Percentiles rank a stretch among this genome's conserved stretches.
These are phyloP conservation scores for Neosilurus mollespiculum DNA, from an alignment of 2,797 vertebrate species.

Conservation along the genomic window DNA sequence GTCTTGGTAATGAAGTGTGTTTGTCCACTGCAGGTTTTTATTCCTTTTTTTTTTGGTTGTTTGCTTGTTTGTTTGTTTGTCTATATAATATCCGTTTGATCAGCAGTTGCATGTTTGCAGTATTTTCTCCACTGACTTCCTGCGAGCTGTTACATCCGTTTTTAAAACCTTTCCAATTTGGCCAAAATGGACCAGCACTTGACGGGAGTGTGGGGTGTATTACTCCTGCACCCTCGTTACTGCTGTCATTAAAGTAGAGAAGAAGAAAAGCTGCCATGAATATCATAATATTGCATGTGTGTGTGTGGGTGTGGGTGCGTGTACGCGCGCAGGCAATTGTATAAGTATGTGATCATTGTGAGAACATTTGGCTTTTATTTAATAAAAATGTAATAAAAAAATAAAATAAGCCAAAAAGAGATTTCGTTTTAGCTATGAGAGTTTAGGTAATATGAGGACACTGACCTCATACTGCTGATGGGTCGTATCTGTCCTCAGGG, in stretches of 20 bases:
- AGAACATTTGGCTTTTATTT: constrained; percentile 22
- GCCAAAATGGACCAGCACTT: neutral
- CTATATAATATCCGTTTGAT: neutral
- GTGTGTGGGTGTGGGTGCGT: constrained; percentile 7
- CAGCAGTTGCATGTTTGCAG: neutral
- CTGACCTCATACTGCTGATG: constrained; percentile 12
- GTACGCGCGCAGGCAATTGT: neutral
- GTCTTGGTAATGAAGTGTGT: neutral
- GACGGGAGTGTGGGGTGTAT: neutral
- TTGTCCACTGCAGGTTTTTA: neutral
- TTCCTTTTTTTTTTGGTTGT: neutral
- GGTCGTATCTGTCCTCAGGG: constrained; percentile 7
- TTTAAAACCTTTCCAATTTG: neutral
- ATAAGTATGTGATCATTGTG: neutral
- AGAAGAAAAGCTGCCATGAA: neutral
- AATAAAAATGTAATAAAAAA: neutral
- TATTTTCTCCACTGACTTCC: neutral
- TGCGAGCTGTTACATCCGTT: neutral
- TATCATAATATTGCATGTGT: neutral
- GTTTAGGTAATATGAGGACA: neutral
- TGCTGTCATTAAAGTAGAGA: neutral
- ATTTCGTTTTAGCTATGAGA: constrained; percentile 8
- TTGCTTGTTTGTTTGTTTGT: neutral
- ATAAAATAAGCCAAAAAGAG: neutral
- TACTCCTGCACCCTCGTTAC: neutral